Conservation (phyloP, 2,113 vertebrate genomes). For the Dasypus novemcinctus region DNA sequence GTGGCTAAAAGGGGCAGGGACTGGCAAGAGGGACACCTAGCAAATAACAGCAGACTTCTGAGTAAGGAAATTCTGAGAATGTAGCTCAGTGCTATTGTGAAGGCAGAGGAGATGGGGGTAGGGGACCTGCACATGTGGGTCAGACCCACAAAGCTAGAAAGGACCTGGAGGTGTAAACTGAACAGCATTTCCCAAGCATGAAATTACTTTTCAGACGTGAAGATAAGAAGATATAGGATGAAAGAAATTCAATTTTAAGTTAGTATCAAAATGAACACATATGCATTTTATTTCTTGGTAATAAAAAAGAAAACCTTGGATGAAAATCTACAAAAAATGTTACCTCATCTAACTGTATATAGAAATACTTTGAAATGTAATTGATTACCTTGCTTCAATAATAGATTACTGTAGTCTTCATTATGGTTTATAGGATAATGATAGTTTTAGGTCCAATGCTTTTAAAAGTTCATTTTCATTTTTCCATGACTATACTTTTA, state of each 20-base stretch:
- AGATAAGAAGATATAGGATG: background rate
- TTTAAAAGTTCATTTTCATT: constrained; percentile 55
- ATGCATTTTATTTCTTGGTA: background rate
- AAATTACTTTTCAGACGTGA: background rate
- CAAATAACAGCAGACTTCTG: background rate
- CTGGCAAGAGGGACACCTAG: too few species aligned
- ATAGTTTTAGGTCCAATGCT: constrained; percentile 22
- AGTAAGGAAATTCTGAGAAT: background rate
- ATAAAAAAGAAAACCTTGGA: background rate
- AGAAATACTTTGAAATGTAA: constrained; percentile 17
- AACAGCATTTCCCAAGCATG: background rate
- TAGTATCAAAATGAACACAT: background rate
- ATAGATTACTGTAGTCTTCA: background rate
- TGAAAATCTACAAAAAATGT: background rate
- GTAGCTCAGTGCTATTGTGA: background rate
- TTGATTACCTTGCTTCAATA: constrained; percentile 8
- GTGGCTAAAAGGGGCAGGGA: background rate
- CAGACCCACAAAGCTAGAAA: background rate
- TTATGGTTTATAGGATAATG: constrained; percentile 31
- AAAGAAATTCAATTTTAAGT: constrained; percentile 35
- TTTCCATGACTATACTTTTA: constrained; percentile 5
- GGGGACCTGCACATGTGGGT: fast-evolving
- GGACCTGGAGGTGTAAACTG: background rate
- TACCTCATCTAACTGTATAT: background rate
- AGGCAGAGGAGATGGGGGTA: background rate